phyloP scores from a whole-genome alignment of 2,797 vertebrate species.

The Epinephelus malabaricus region DNA sequence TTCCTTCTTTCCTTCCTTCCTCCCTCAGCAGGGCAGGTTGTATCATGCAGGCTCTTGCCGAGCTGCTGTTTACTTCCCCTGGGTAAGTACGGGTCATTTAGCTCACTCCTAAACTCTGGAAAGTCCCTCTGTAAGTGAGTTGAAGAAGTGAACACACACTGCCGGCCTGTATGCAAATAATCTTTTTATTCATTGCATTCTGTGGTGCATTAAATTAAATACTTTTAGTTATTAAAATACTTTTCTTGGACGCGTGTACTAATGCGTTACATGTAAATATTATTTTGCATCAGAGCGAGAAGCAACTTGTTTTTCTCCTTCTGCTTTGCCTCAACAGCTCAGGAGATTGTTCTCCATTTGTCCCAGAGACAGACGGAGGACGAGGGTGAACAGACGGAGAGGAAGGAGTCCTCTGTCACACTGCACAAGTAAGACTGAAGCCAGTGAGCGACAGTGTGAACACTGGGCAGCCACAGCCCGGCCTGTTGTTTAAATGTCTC shows the following conservation, averaged over 20 bases:
- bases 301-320: constrained; percentile 19
- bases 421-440: too few relatives aligned
- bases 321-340: constrained; percentile 22
- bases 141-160: not conserved
- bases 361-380: constrained; percentile 15
- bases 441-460: not conserved
- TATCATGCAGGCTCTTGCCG: constrained; percentile 62
- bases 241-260: not conserved
- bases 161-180: not conserved
- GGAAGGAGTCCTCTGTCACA: too few relatives aligned
- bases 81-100: constrained; percentile 68
- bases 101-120: constrained; percentile 56
- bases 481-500: not conserved
- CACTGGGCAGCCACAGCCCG: not conserved
- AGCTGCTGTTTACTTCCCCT: constrained; percentile 67
- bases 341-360: constrained; percentile 17
- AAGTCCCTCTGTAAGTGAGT: constrained; percentile 50
- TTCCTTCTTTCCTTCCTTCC: too few relatives aligned
- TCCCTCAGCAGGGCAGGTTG: constrained; percentile 63
- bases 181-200: constrained; percentile 22
- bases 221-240: constrained; percentile 32
- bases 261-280: constrained; percentile 38
- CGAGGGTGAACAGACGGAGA: too few relatives aligned
- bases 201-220: constrained; percentile 40
- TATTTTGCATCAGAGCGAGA: constrained; percentile 35